A percentile compares a stretch with the other conserved stretches of the same genome.
phyloP scores from a whole-genome alignment of 2,113 vertebrate species.

The Chiloscyllium plagiosum region DNA sequence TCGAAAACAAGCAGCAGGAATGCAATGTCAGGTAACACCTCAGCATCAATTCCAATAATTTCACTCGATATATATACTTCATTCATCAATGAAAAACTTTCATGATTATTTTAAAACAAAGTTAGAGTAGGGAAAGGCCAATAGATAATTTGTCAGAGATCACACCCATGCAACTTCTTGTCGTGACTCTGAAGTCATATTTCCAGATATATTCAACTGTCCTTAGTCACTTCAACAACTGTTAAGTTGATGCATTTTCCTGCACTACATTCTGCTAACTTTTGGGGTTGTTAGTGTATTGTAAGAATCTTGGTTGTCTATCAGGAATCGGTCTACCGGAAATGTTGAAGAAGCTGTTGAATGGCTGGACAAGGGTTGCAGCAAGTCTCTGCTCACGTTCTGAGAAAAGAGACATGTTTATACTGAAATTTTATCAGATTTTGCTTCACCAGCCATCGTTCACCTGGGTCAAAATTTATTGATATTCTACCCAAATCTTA shows the following conservation, averaged over 20 bases:
- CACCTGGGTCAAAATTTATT: not conserved
- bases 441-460: not conserved
- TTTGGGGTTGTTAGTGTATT: not conserved
- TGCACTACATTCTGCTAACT: not conserved
- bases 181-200: not conserved
- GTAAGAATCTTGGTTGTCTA: not conserved
- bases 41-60: conserved; percentile 1
- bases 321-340: not conserved
- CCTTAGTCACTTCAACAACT: not conserved
- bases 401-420: not conserved
- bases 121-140: not conserved
- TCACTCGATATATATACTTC: not conserved
- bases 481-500: not conserved
- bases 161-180: not conserved
- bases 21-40: not conserved
- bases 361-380: not conserved
- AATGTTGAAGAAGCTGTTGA: not conserved
- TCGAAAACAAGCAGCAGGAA: conserved; percentile 49
- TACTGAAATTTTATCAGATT: not conserved
- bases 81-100: not conserved
- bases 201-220: not conserved
- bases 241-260: not conserved
- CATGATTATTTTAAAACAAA: not conserved
- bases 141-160: not conserved
- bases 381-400: not conserved